Conservation (phyloP, 2,113 vertebrate species). For the Cephalopholis sonnerati region DNA sequence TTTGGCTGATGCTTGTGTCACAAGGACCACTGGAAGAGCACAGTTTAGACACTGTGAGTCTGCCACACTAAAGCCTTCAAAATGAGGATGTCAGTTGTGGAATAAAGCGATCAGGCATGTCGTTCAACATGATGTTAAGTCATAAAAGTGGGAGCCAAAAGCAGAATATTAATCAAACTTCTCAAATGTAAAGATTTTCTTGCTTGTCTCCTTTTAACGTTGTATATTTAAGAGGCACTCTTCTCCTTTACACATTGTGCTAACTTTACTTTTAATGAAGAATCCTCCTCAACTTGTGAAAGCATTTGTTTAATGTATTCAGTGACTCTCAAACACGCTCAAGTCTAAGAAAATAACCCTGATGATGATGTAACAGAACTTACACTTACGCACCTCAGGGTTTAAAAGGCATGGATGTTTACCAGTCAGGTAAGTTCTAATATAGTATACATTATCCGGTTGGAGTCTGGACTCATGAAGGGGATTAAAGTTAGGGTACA, state of each 20-base stretch:
- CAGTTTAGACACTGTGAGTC: background rate
- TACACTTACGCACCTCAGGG: background rate
- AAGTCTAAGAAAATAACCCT: background rate
- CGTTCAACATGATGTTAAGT: background rate
- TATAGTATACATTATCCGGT: background rate
- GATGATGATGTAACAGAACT: background rate
- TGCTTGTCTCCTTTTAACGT: too few relatives aligned
- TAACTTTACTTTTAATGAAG: background rate
- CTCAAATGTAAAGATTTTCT: too few relatives aligned
- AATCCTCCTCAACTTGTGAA: background rate
- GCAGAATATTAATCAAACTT: background rate
- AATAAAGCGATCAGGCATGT: background rate
- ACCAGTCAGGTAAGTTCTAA: background rate
- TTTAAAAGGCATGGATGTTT: background rate
- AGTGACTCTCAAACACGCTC: background rate
- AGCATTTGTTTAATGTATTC: background rate
- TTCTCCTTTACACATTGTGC: background rate
- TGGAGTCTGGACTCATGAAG: background rate
- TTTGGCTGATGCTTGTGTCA: background rate
- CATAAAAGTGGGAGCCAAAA: background rate
- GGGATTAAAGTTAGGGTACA: too few relatives aligned
- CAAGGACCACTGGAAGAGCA: background rate
- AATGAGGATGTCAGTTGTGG: background rate
- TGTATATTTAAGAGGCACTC: too few relatives aligned
- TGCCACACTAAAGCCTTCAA: background rate